These are phyloP conservation scores for Antheraea yamamai DNA, from an alignment of 2,888 invertebrate species.

Conservation along the genomic window DNA sequence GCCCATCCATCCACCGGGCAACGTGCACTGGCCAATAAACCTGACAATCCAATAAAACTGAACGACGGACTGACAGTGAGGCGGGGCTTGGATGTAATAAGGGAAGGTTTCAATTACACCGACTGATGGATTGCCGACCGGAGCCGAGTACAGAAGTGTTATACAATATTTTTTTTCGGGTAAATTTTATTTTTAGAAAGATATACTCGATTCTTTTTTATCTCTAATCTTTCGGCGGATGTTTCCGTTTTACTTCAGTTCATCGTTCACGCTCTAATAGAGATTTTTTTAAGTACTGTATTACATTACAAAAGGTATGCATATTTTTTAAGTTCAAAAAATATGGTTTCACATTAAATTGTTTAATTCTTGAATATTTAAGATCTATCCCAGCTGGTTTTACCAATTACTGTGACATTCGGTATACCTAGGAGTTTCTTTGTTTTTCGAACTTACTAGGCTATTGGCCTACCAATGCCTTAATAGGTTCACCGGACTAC, in stretches of 20 bases:
- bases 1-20: conserved; percentile 36
- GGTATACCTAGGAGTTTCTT: too few species aligned
- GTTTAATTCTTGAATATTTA: too few species aligned
- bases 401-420: too few species aligned
- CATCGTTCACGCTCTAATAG: not conserved
- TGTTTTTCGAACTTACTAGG: too few species aligned
- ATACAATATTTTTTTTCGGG: conserved; percentile 16
- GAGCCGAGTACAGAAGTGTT: conserved; percentile 16
- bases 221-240: not conserved
- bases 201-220: not conserved
- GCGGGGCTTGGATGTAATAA: conserved; percentile 38
- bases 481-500: too few species aligned
- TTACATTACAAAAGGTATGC: too few species aligned
- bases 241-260: not conserved
- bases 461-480: too few species aligned
- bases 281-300: not conserved
- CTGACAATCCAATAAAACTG: conserved; percentile 48
- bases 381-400: too few species aligned
- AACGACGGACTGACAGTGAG: conserved; percentile 43
- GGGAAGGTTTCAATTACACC: conserved; percentile 41
- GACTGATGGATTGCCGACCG: conserved; percentile 35
- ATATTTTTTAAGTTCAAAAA: too few species aligned
- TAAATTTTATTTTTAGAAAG: not conserved
- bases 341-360: too few species aligned
- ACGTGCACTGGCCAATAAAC: conserved; percentile 42